Percentiles rank a stretch among this genome's conserved stretches.
Conservation (phyloP, 2,113 vertebrate genomes). For the Gallinago undulata region DNA sequence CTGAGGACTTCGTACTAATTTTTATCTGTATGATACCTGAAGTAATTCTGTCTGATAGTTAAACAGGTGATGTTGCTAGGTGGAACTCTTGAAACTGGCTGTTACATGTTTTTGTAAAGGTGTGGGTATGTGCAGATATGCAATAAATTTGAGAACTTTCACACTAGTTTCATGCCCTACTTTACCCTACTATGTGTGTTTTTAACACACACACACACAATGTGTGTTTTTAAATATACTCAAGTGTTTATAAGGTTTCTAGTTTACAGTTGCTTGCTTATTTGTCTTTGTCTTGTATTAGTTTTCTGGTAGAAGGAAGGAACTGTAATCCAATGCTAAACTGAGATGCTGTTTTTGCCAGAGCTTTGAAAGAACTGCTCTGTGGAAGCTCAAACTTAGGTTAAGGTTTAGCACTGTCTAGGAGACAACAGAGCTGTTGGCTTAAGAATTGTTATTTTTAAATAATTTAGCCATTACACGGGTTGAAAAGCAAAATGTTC, state of each 20-base stretch:
- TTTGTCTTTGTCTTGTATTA: background rate
- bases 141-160: background rate
- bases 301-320: conserved; percentile 9
- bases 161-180: background rate
- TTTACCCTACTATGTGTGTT: background rate
- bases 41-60: background rate
- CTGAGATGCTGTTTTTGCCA: background rate
- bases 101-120: background rate
- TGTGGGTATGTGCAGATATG: background rate
- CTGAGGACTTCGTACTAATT: background rate
- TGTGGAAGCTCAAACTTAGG: background rate
- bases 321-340: background rate
- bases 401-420: background rate
- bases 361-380: background rate
- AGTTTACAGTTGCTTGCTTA: background rate
- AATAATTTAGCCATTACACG: background rate
- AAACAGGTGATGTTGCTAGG: background rate
- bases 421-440: background rate
- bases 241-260: background rate
- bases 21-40: background rate
- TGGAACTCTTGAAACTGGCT: background rate
- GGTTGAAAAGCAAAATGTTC: background rate
- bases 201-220: background rate
- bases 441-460: background rate
- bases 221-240: background rate